Base-by-base conservation (phyloP, 2,888 invertebrate genomes). In the Hofmannophila pseudospretella region DNA sequence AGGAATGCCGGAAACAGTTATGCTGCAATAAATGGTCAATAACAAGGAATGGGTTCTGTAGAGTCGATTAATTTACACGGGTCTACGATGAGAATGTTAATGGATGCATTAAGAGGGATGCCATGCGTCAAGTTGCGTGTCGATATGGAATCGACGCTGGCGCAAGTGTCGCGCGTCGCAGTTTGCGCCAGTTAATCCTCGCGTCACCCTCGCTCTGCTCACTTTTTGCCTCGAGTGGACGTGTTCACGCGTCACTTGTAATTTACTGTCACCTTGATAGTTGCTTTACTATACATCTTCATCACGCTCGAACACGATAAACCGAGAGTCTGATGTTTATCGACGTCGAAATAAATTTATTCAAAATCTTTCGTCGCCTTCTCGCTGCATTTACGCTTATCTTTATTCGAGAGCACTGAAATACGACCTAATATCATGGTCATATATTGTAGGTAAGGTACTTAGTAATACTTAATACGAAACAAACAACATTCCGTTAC, bases 121-220 rank as follows among this genome's bases (percentile, higher is more conserved):
- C 63, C 60, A 67, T 77, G 65, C 66, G 69, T 79, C 75, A 78
- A 75, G 66, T 79, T 58, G 79, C 81, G 76, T 81, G 81, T 74
- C 62, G 76, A 74, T 71, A 66, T 67, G 58, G 63, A 58, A 68
- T 70, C 73, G 57, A 52, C 26, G 26, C 11, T 3, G 10, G 10
- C 26, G 26, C 16, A 51, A 28, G 38, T 35, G 43, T 31, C 47
- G 42, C 43, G 49, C 45, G 49, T 32, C 42, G 40, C 45, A 43
- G 47, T 52, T 51, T 47, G 51, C 44, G 54, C 53, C 64, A 60
- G 58, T 75, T 71, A 68, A 73, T 77, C 65, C 63, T 68, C 50
- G 29, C 41, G 39, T 62, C 60, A 54, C 52, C 42, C 43, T 61
- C 35, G 12, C 22, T 11, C 7, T 32, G 56, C 45, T 61, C 51